Base-by-base conservation (phyloP, 2,888 invertebrate species). In the Camponotus fellah region DNA sequence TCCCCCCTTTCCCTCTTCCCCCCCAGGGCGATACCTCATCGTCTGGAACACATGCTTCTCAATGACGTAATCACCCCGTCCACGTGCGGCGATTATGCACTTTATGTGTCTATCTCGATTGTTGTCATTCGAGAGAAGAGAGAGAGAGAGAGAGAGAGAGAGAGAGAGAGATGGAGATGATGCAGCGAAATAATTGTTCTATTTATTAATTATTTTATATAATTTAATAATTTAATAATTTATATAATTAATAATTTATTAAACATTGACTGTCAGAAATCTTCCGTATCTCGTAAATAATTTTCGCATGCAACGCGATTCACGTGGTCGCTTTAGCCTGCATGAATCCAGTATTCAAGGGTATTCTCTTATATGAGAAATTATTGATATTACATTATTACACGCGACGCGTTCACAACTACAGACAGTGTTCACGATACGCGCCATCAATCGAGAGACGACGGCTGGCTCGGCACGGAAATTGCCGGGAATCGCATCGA, bases 401-500 rank as follows among this genome's bases (percentile, higher is more conserved):
- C 81, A 37, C 74, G 58, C 84, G 17, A 71, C 68, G 53, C 32
- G 32, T 60, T 32, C 26, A 3, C 69, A 53, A 56, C 49, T 46
- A 56, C 62, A 62, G 60, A 37, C 53, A 58, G 37, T 62, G 49
- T 72, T 74, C 85, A 62, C 49, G 49, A 53, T n/a, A 69, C 40
- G 34, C 21, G 17, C 69, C 65, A 58, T 66, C 76, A 83, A 79
- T 86, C 75, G 49, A 66, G 60, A 56, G 60, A 56, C 53, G 65
- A 71, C 32, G 71, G 56, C 49, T 60, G 17, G 37, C 37, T 37
- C 37, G 12, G 21, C 56, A 74, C 72, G 87, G 81, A 84, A 87
- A 87, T 87, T 84, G 68, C 77, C 76, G 37, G 82, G 49, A 72
- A 79, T 85, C 53, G 68, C 68, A 82, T 86, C 82, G 87, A 87